Evolutionary conservation across 1,140 invertebrate species (phyloP).

Genomic region (Yoshiicerus persimilis): DNA sequence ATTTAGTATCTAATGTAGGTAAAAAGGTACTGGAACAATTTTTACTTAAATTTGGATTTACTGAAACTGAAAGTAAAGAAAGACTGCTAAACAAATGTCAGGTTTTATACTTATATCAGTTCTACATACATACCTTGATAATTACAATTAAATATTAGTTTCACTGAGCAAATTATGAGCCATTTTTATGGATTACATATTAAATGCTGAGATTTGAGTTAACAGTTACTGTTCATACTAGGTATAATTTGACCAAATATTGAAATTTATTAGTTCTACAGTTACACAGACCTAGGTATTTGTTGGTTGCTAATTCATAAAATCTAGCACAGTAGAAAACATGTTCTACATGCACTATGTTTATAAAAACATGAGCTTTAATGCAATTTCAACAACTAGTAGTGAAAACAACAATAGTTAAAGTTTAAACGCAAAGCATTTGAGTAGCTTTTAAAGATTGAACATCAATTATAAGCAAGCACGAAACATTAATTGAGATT

Average conservation of each 20-base stretch:
- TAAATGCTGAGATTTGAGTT: not conserved
- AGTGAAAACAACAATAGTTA: not conserved
- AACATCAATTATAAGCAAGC: not conserved
- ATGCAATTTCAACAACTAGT: not conserved
- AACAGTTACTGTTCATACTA: not conserved
- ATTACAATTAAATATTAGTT: not conserved
- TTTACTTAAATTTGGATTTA: not conserved
- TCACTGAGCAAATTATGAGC: not conserved
- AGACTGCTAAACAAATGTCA: not conserved
- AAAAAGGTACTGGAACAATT: not conserved
- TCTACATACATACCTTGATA: not conserved
- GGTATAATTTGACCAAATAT: not conserved
- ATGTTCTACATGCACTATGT: not conserved
- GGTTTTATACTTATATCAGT: no score
- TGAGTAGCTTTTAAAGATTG: not conserved
- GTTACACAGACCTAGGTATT: not conserved
- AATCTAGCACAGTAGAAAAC: not conserved
- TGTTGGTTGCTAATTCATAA: not conserved
- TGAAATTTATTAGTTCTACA: not conserved
- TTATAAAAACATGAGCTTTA: not conserved
- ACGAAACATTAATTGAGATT: no score
- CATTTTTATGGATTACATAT: not conserved
- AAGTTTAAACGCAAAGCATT: not conserved
- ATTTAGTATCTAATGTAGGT: not conserved
- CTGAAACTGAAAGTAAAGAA: not conserved